Percentiles rank a stretch among this genome's conserved stretches.
Conservation (phyloP, 2,113 vertebrate genomes). For the Pavo muticus region DNA sequence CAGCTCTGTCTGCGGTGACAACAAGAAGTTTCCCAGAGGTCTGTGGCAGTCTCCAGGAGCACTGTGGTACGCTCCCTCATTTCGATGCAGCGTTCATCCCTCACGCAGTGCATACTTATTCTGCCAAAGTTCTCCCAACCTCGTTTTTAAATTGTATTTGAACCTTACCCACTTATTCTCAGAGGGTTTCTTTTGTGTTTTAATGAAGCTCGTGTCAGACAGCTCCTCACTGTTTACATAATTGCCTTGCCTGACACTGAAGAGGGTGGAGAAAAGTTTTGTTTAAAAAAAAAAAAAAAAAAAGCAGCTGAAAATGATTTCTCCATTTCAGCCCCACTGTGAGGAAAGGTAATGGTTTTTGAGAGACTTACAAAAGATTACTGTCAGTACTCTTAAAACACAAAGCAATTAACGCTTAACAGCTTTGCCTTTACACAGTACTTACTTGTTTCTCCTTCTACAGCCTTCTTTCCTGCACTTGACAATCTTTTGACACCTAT, state of each 20-base stretch:
- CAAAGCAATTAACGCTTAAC: not conserved
- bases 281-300: not conserved
- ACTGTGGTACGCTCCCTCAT: not conserved
- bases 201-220: not conserved
- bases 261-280: not conserved
- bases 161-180: not conserved
- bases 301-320: not conserved
- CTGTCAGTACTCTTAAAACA: constrained; percentile 21
- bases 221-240: not conserved
- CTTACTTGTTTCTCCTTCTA: not conserved
- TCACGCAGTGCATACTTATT: not conserved
- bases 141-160: not conserved
- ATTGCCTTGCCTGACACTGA: not conserved
- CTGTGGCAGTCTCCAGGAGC: not conserved
- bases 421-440: not conserved
- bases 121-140: not conserved
- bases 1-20: not conserved
- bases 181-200: not conserved
- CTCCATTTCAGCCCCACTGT: not conserved
- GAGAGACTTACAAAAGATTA: constrained; percentile 8
- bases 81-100: rapidly evolving
- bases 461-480: not conserved
- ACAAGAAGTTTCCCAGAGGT: not conserved
- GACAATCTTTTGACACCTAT: not conserved
- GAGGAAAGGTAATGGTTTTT: not conserved